phyloP scores from a whole-genome alignment of 1,140 invertebrate genomes.

The Tribolium castaneum region DNA sequence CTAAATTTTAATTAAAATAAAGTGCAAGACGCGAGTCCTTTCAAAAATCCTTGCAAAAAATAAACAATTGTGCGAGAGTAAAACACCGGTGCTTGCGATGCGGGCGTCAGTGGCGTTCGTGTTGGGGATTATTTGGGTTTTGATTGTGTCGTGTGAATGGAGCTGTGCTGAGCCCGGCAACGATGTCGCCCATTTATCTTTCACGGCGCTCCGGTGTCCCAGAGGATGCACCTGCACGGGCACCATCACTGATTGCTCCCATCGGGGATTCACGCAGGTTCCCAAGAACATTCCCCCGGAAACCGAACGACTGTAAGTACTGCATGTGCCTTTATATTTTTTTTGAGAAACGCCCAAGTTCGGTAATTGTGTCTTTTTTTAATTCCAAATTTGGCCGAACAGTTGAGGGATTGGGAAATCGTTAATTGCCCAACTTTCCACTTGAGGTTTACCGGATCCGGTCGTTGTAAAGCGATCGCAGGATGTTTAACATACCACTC shows the following conservation, averaged over 20 bases:
- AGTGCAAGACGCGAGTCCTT: constrained; percentile 35
- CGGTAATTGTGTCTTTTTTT: too few relatives aligned
- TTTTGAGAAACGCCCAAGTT: neutral
- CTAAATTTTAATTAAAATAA: constrained; percentile 48
- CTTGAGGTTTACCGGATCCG: neutral
- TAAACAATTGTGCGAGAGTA: constrained; percentile 26
- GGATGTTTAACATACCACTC: constrained; percentile 17
- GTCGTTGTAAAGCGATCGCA: neutral
- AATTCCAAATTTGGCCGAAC: too few relatives aligned
- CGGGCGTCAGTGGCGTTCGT: constrained; percentile 45
- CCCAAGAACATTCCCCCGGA: constrained; percentile 80
- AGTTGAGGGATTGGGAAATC: neutral
- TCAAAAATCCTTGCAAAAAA: constrained; percentile 14
- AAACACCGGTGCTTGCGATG: constrained; percentile 37
- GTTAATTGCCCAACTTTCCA: neutral
- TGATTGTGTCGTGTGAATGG: constrained; percentile 37
- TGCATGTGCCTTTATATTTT: neutral
- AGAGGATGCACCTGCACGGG: constrained; percentile 82
- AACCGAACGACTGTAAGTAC: constrained; percentile 87
- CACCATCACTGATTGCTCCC: constrained; percentile 83
- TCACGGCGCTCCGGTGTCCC: constrained; percentile 70
- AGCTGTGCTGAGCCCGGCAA: constrained; percentile 43
- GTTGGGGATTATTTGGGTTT: constrained; percentile 36
- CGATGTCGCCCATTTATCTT: constrained; percentile 44
- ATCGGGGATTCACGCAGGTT: constrained; percentile 80